Percentiles rank a stretch among this genome's conserved stretches.
Evolutionary conservation across 2,797 vertebrate species (phyloP).

Genomic region (Takifugu rubripes): DNA sequence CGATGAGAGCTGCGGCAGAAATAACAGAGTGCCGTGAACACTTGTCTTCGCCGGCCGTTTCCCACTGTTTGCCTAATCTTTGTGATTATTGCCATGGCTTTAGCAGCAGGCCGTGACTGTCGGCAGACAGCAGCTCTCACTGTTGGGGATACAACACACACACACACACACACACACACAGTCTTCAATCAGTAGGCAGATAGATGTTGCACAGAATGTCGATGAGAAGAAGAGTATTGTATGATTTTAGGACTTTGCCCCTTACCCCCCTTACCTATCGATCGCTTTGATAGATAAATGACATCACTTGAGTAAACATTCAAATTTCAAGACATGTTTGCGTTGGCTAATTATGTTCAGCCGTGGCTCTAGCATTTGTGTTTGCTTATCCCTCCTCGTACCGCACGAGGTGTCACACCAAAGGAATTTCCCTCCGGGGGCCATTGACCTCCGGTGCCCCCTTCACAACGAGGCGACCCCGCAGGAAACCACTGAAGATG

Average conservation of each 20-base stretch:
- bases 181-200: constrained; percentile 59
- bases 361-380: constrained; percentile 45
- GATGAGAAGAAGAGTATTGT: not conserved
- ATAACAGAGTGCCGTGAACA: constrained; percentile 73
- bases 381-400: constrained; percentile 62
- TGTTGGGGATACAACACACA: constrained; percentile 50
- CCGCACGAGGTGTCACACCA: constrained; percentile 64
- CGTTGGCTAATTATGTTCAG: constrained; percentile 60
- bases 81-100: constrained; percentile 76
- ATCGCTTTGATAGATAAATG: not conserved
- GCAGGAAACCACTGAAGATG: constrained; percentile 81
- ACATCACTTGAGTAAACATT: not conserved
- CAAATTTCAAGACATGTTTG: constrained; percentile 49
- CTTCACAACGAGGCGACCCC: constrained; percentile 75
- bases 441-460: constrained; percentile 77
- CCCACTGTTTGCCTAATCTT: constrained; percentile 75
- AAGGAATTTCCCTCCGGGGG: constrained; percentile 78
- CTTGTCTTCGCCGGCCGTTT: constrained; percentile 67
- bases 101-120: constrained; percentile 71
- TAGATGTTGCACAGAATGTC: constrained; percentile 27
- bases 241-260: not conserved
- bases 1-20: constrained; percentile 57
- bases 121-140: constrained; percentile 64
- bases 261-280: not conserved
- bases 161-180: constrained; percentile 6